Percentiles rank a stretch among this genome's conserved stretches.
These are phyloP conservation scores for Sphenopsis melanotis DNA, from an alignment of 2,797 vertebrate species.

Conservation along the genomic window DNA sequence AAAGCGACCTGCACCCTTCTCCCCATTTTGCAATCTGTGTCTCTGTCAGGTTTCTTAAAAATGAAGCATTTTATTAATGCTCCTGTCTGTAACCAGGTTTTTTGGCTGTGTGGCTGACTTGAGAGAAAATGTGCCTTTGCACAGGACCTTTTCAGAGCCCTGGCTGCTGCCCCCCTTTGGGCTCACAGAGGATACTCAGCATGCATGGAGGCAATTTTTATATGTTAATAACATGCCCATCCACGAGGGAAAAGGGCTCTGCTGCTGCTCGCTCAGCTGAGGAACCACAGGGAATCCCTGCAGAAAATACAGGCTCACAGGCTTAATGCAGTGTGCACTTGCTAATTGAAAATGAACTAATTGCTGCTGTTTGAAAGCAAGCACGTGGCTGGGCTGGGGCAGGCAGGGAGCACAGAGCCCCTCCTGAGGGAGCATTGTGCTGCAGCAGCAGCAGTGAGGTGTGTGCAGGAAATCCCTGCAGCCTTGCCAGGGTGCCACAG, in stretches of 20 bases:
- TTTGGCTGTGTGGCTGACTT: background rate
- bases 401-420: background rate
- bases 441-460: background rate
- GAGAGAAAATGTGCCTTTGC: background rate
- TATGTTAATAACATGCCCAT: background rate
- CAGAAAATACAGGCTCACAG: background rate
- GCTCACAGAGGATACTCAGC: background rate
- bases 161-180: background rate
- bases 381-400: background rate
- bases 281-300: background rate
- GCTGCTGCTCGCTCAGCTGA: background rate
- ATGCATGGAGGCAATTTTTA: background rate
- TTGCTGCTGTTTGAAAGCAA: background rate
- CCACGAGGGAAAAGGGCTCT: background rate
- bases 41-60: background rate
- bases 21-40: background rate
- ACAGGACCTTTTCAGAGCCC: background rate
- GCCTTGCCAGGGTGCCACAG: background rate
- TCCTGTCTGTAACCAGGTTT: background rate
- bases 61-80: fast-evolving
- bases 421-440: background rate
- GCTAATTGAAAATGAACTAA: background rate
- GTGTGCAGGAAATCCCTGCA: background rate
- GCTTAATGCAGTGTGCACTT: background rate
- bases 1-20: background rate